Base-by-base conservation (phyloP, 2,797 vertebrate genomes). In the Bufotes viridis region DNA sequence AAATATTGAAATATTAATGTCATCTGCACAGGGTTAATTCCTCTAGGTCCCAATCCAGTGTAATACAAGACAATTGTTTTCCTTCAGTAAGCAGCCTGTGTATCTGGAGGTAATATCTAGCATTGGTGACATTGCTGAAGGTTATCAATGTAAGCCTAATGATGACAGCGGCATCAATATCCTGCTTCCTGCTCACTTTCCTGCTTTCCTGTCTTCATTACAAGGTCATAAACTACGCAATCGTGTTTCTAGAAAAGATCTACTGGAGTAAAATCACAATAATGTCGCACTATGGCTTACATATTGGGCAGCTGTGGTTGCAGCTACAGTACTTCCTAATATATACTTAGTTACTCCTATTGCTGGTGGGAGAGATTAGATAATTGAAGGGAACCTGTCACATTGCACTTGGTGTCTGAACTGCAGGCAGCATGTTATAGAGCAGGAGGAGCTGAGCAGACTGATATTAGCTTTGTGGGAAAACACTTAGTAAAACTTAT, bases 121-220 rank as follows among this genome's bases (percentile, higher is more conserved):
- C 51, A 34, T 22, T 18, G 49, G 18, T 20, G 51, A 20, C 6
- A 74, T n/a, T 84, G 26, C 4, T n/a, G 69, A 74, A 60, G 57
- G n/a, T 49, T 72, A 84, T 84, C 82, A 34, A 18, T 84, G 69
- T 69, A 57, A 72, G 24, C 26, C 51, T 42, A 72, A 84, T 24
- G 53, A 60, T 58, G 42, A 24, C 34, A 57, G 53, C 49, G 13
- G 26, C 34, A 74, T 75, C 53, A 60, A 84, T 84, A 84, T 61
- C 82, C 82, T 74, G 67, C 34, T 74, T 84, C 55, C 69, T 72
- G 9, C 15, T 18, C 24, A 20, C 51, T 70, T 10, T n/a, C 17
- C 63, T 15, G 24, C 2, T 7, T 42, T 61, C 80, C 61, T 26
- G 67, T 67, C 80, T 63, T 81, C 58, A 24, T 82, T 51, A 82